phyloP scores from a whole-genome alignment of 2,113 vertebrate genomes.

The Corynorhinus townsendii region DNA sequence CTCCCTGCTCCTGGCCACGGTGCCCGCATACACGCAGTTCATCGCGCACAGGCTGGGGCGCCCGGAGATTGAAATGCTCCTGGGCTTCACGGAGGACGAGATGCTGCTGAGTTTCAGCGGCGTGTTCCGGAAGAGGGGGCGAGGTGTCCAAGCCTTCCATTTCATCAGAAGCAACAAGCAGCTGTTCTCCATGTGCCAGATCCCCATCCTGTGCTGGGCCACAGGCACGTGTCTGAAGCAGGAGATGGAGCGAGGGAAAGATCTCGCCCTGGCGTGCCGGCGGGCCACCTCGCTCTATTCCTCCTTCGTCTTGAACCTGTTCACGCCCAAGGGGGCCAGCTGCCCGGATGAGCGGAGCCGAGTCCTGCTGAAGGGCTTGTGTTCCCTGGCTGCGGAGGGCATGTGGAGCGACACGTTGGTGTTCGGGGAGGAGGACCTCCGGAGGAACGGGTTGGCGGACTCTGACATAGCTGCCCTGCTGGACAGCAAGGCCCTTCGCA shows the following conservation, averaged over 20 bases:
- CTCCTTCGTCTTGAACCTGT: background rate
- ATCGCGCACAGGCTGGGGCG: accelerated
- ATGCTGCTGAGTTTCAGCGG: background rate
- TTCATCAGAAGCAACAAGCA: background rate
- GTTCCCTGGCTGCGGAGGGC: constrained; percentile 25
- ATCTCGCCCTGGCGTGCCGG: background rate
- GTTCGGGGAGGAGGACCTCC: background rate
- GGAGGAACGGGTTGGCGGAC: background rate
- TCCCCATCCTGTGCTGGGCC: constrained; percentile 39
- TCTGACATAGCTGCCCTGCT: background rate
- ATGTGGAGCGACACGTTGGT: background rate
- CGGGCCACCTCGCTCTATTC: background rate
- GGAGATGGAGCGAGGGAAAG: background rate
- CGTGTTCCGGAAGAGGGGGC: background rate
- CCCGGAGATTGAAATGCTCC: accelerated
- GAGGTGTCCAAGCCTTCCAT: background rate
- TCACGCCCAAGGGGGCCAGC: accelerated
- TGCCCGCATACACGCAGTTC: accelerated
- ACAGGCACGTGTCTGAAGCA: background rate
- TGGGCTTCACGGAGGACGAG: accelerated
- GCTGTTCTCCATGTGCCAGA: background rate
- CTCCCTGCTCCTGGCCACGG: background rate
- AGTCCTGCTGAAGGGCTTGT: background rate
- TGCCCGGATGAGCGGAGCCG: background rate
- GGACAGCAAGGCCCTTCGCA: background rate